phyloP scores from a whole-genome alignment of 2,113 vertebrate genomes.

The Epinephelus lanceolatus region DNA sequence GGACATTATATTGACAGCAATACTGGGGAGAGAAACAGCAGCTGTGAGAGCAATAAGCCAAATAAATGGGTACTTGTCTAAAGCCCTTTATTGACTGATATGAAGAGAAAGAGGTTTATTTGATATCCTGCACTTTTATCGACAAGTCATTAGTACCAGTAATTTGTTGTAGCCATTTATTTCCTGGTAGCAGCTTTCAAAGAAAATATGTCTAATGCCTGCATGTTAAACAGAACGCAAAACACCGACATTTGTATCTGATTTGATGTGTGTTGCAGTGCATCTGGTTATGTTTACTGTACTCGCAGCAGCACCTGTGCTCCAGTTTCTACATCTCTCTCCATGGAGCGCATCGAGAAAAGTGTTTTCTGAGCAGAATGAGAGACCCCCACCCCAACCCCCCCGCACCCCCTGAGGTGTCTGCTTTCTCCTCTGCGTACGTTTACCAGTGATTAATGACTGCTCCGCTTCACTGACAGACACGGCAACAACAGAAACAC shows the following conservation, averaged over 20 bases:
- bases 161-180: slow-evolving; percentile 31
- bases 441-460: slow-evolving; percentile 82
- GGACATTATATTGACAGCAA: slow-evolving; percentile 61
- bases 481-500: slow-evolving; percentile 70
- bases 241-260: slow-evolving; percentile 31
- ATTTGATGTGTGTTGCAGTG: slow-evolving; percentile 44
- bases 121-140: slow-evolving; percentile 29
- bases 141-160: slow-evolving; percentile 8
- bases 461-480: slow-evolving; percentile 75
- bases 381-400: slow-evolving; percentile 43
- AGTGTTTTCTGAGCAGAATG: slow-evolving; percentile 72
- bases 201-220: slow-evolving; percentile 5
- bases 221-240: slow-evolving; percentile 46
- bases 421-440: slow-evolving; percentile 70
- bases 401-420: slow-evolving; percentile 51
- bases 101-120: slow-evolving; percentile 39
- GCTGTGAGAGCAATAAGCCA: slow-evolving; percentile 33
- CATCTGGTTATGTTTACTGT: slow-evolving; percentile 55
- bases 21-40: slow-evolving; percentile 25
- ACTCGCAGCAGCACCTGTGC: slow-evolving; percentile 67
- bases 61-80: slow-evolving; percentile 61
- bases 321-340: slow-evolving; percentile 71
- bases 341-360: slow-evolving; percentile 59
- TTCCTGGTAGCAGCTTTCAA: slow-evolving; percentile 12
- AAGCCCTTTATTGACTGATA: slow-evolving; percentile 49